These are phyloP conservation scores for Pectinophora gossypiella DNA, from an alignment of 1,140 invertebrate species.

Conservation along the genomic window DNA sequence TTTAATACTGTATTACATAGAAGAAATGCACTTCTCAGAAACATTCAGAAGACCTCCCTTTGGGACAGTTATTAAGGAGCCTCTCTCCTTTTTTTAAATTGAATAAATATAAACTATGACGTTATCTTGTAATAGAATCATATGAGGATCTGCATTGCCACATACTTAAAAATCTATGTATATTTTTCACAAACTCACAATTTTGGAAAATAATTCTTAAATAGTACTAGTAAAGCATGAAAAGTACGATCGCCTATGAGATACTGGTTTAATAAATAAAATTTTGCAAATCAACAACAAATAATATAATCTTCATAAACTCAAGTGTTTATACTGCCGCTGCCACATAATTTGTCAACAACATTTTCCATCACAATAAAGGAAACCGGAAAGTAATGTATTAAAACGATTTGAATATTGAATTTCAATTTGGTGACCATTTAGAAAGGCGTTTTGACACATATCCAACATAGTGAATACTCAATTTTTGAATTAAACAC, in stretches of 20 bases:
- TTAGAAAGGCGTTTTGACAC: slow-evolving; percentile 69
- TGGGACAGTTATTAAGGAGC: slow-evolving; percentile 66
- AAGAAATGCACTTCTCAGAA: slow-evolving; percentile 92
- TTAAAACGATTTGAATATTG: slow-evolving; percentile 44
- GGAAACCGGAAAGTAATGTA: slow-evolving; percentile 41
- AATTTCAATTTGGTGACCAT: slow-evolving; percentile 61
- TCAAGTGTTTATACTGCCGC: slow-evolving; percentile 58
- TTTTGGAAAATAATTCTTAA: slow-evolving; percentile 64
- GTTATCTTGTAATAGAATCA: slow-evolving; percentile 53
- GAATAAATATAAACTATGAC: slow-evolving; percentile 65
- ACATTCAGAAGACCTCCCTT: slow-evolving; percentile 87
- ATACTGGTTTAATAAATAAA: slow-evolving; percentile 71
- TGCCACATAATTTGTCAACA: slow-evolving; percentile 69
- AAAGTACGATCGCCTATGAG: slow-evolving; percentile 58
- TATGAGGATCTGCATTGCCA: slow-evolving; percentile 74
- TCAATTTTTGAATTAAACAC: slow-evolving; percentile 59
- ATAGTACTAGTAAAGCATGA: slow-evolving; percentile 58
- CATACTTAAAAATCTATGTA: slow-evolving; percentile 74
- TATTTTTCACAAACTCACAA: slow-evolving; percentile 68
- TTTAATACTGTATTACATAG: slow-evolving; percentile 92
- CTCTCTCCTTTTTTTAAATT: slow-evolving; percentile 49
- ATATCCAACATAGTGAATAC: slow-evolving; percentile 74
- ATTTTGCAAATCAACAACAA: slow-evolving; percentile 71
- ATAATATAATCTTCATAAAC: slow-evolving; percentile 54
- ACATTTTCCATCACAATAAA: slow-evolving; percentile 69